Percentiles rank a stretch among this genome's conserved stretches.
phyloP scores from a whole-genome alignment of 2,888 invertebrate genomes.

The Zhuqinia jingwanae region DNA sequence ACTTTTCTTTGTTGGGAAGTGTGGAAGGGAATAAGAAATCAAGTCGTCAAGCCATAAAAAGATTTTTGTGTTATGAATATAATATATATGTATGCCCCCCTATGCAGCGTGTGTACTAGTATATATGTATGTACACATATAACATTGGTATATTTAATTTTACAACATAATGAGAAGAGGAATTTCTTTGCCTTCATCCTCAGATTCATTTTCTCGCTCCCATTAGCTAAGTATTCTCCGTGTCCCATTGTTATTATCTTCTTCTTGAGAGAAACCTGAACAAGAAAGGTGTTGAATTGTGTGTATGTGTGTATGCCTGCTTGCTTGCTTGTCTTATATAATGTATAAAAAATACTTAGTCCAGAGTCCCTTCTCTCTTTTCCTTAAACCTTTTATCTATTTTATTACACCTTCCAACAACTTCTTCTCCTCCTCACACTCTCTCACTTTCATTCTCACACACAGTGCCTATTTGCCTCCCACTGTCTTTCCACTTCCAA shows the following conservation, averaged over 20 bases:
- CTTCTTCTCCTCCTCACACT: too few species aligned
- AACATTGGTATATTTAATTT: not conserved
- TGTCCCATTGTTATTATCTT: slow-evolving; percentile 54
- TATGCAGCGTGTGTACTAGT: not conserved
- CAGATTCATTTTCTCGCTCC: slow-evolving; percentile 53
- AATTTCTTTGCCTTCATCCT: slow-evolving; percentile 51
- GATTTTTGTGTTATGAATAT: slow-evolving; percentile 16
- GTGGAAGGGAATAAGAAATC: not conserved
- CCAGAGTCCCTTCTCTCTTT: slow-evolving; percentile 29
- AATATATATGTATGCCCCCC: not conserved
- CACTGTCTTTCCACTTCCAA: slow-evolving; percentile 61
- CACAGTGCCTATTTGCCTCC: slow-evolving; percentile 42
- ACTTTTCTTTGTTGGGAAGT: too few species aligned
- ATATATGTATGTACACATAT: not conserved
- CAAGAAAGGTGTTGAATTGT: slow-evolving; percentile 65
- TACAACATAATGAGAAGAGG: slow-evolving; percentile 14
- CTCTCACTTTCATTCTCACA: too few species aligned
- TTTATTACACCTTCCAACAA: slow-evolving; percentile 70
- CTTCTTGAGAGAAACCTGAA: slow-evolving; percentile 43
- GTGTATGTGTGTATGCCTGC: not conserved
- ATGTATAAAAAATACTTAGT: too few species aligned
- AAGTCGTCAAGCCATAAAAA: slow-evolving; percentile 21
- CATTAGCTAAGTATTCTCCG: slow-evolving; percentile 54
- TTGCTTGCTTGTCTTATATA: too few species aligned
- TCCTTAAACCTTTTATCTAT: slow-evolving; percentile 67